Evolutionary conservation across 2,888 invertebrate genomes (phyloP).

Genomic region (Gymnocheta viridis): DNA sequence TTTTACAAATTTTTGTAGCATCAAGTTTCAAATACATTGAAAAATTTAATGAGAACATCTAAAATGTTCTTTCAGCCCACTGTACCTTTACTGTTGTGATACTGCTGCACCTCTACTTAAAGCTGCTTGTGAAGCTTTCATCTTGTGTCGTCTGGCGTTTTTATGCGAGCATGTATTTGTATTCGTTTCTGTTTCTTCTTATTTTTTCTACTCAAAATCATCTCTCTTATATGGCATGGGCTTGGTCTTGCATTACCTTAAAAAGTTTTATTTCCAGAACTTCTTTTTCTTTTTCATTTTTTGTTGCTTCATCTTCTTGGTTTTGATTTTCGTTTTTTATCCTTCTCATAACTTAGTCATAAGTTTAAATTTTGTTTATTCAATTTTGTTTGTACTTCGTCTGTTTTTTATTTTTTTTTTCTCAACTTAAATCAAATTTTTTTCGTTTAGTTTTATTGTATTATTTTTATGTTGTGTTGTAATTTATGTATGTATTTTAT

Average conservation of each 20-base stretch:
- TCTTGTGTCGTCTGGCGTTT: constrained; percentile 67
- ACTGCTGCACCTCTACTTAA: constrained; percentile 65
- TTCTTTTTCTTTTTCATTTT: constrained; percentile 28
- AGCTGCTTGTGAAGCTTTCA: constrained; percentile 60
- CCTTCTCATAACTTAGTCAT: constrained; percentile 70
- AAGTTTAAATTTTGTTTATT: constrained; percentile 69
- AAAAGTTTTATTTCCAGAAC: constrained; percentile 61
- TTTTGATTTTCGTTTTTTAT: constrained; percentile 56
- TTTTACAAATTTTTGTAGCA: too few species aligned
- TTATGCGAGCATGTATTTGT: constrained; percentile 36
- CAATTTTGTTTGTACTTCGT: constrained; percentile 59
- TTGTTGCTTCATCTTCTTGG: constrained; percentile 45
- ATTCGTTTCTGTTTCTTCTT: constrained; percentile 38
- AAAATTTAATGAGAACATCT: neutral
- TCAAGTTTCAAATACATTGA: neutral
- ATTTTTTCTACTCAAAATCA: constrained; percentile 43
- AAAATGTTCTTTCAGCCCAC: neutral
- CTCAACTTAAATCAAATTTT: constrained; percentile 23
- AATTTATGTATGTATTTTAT: constrained; percentile 69
- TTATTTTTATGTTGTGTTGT: constrained; percentile 54
- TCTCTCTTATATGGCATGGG: constrained; percentile 67
- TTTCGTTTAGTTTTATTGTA: constrained; percentile 15
- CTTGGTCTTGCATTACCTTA: constrained; percentile 70
- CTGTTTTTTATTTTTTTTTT: constrained; percentile 9
- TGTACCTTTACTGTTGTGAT: constrained; percentile 39